Percentiles rank a stretch among this genome's conserved stretches.
These are phyloP conservation scores for Percopsis omiscomaycus DNA, from an alignment of 2,797 vertebrate species.

Conservation along the genomic window DNA sequence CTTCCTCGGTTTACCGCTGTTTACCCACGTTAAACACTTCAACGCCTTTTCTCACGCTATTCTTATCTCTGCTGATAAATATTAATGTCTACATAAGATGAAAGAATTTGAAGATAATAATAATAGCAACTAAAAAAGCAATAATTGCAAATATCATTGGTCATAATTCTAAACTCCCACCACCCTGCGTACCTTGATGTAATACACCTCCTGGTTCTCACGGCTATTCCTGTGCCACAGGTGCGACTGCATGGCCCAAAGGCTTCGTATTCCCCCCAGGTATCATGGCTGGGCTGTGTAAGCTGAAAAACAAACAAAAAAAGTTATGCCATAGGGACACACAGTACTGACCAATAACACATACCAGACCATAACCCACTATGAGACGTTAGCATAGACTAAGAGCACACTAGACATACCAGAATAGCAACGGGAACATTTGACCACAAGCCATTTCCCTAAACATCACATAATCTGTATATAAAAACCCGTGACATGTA, in stretches of 20 bases:
- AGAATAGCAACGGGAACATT: slow-evolving; percentile 49
- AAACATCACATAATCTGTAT: slow-evolving; percentile 23
- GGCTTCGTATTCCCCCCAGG: slow-evolving; percentile 85
- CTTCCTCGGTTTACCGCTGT: neutral
- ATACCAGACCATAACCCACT: slow-evolving; percentile 15
- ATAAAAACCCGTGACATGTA: slow-evolving; percentile 17
- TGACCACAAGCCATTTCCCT: slow-evolving; percentile 34
- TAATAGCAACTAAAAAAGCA: neutral
- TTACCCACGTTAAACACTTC: neutral
- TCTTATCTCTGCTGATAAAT: too few species aligned
- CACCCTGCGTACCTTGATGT: slow-evolving; percentile 82
- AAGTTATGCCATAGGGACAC: slow-evolving; percentile 26
- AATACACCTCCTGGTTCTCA: slow-evolving; percentile 82
- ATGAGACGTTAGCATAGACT: slow-evolving; percentile 38
- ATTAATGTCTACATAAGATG: too few species aligned
- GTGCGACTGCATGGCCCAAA: slow-evolving; percentile 87
- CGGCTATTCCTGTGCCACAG: slow-evolving; percentile 86
- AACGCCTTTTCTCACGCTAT: too few species aligned
- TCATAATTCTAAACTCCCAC: neutral
- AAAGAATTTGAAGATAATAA: neutral
- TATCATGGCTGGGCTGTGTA: slow-evolving; percentile 63
- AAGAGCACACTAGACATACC: slow-evolving; percentile 18
- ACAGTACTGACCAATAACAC: slow-evolving; percentile 12
- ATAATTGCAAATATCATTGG: neutral
- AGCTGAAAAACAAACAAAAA: slow-evolving; percentile 41